A percentile compares a stretch with the other conserved stretches of the same genome.
Evolutionary conservation across 2,888 invertebrate genomes (phyloP).

Genomic region (Scelioninae gen. 1): DNA sequence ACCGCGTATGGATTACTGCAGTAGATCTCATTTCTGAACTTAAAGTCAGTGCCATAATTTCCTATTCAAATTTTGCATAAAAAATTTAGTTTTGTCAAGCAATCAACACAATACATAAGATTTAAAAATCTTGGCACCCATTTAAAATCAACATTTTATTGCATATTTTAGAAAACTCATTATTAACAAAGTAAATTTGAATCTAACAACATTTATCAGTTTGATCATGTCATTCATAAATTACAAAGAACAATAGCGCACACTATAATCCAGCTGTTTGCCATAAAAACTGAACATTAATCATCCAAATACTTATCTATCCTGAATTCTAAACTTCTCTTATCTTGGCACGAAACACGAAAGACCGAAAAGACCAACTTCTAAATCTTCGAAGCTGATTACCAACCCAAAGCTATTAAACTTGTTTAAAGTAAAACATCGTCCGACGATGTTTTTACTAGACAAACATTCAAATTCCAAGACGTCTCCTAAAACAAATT

Average conservation of each 20-base stretch:
- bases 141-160: no score
- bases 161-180: no score
- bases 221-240: neutral
- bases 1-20: no score
- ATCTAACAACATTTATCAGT: neutral
- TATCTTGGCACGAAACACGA: neutral
- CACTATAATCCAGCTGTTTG: neutral
- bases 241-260: no score
- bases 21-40: no score
- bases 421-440: conserved; percentile 24
- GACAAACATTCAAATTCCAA: conserved; percentile 21
- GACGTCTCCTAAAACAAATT: conserved; percentile 33
- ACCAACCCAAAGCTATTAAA: conserved; percentile 36
- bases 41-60: no score
- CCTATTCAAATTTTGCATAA: no score
- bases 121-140: no score
- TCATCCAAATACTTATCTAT: conserved; percentile 1
- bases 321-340: conserved; percentile 1
- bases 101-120: no score
- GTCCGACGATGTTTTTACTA: conserved; percentile 19
- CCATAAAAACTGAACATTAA: neutral
- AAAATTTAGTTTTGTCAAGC: no score
- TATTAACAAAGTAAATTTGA: no score
- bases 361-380: conserved; percentile 3
- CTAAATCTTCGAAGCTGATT: conserved; percentile 18